Conservation (phyloP, 2,888 invertebrate species). For the Yponomeuta sedellus region DNA sequence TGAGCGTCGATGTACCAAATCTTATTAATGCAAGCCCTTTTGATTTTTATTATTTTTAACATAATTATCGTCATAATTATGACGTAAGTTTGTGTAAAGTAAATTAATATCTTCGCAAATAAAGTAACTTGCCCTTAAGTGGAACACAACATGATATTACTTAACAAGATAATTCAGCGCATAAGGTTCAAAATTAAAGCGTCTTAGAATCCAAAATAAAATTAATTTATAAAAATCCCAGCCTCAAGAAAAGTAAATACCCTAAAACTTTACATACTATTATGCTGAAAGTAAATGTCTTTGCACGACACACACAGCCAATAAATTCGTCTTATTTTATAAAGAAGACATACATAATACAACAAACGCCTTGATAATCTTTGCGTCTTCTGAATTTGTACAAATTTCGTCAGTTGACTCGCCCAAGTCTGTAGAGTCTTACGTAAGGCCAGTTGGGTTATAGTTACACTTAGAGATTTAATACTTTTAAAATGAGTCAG, state of each 20-base stretch:
- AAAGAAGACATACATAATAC: neutral
- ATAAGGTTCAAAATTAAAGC: neutral
- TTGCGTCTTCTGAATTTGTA: neutral
- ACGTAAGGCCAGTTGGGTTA: no score
- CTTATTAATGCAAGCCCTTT: conserved; percentile 24
- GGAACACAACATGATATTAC: no score
- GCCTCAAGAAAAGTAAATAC: neutral
- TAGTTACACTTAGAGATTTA: no score
- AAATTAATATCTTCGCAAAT: no score
- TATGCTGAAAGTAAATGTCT: neutral
- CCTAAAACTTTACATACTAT: neutral
- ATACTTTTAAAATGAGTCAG: no score
- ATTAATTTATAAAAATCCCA: neutral
- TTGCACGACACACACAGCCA: conserved; percentile 11
- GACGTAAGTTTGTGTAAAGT: no score
- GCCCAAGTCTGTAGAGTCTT: no score
- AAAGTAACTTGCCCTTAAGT: no score
- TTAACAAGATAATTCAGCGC: no score
- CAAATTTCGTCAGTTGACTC: neutral
- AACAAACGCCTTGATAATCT: neutral
- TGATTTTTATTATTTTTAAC: conserved; percentile 7
- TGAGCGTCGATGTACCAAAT: conserved; percentile 51
- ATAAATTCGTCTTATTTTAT: conserved; percentile 12
- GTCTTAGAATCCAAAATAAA: neutral
- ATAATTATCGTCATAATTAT: neutral